These are phyloP conservation scores for Gymnoscelis rufifasciata DNA, from an alignment of 2,888 invertebrate species.

Conservation along the genomic window DNA sequence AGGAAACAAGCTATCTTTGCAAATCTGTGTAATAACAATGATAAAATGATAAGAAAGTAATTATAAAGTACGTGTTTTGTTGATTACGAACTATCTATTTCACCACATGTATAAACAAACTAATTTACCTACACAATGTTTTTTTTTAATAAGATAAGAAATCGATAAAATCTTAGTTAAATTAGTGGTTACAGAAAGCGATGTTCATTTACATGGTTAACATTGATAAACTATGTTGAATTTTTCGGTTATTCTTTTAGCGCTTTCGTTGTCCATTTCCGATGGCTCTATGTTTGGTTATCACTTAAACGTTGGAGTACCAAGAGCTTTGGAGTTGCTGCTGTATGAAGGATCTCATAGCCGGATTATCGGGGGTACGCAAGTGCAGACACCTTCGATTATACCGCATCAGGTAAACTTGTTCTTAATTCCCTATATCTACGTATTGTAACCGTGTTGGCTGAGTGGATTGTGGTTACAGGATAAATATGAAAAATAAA, in stretches of 20 bases:
- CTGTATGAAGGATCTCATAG: conserved; percentile 26
- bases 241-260: conserved; percentile 9
- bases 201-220: not conserved
- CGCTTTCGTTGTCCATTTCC: conserved; percentile 18
- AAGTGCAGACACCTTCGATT: conserved; percentile 32
- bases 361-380: conserved; percentile 51
- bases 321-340: conserved; percentile 37
- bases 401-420: conserved; percentile 48
- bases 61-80: no score
- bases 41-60: no score
- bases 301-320: conserved; percentile 48
- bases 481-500: no score
- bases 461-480: no score
- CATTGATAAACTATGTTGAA: not conserved
- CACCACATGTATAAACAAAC: no score
- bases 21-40: no score
- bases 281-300: conserved; percentile 34
- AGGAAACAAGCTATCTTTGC: no score
- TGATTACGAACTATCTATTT: no score
- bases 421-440: not conserved
- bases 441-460: no score
- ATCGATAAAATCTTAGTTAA: no score
- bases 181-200: not conserved
- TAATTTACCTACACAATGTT: no score
- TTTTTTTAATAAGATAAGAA: no score